Base-by-base conservation (phyloP, 2,888 invertebrate species). In the Strigamia transsilvanica region DNA sequence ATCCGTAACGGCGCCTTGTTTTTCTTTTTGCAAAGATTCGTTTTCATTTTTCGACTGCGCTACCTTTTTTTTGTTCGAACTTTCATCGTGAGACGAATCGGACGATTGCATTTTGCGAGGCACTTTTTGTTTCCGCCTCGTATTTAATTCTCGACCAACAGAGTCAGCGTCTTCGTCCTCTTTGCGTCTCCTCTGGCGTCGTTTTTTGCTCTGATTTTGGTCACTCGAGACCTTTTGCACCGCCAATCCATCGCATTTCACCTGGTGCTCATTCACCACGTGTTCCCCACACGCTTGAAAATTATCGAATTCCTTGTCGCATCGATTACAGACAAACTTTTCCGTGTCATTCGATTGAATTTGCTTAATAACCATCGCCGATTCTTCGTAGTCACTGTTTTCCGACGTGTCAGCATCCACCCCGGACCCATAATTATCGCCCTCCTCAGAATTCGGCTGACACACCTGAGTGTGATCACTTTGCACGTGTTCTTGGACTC, bases 401-500 rank as follows among this genome's bases (percentile, higher is more conserved):
- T 80, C 81, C 38, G 61, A 61, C 21, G 23, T 2, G 3, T 78
- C 32, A 34, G 78, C 32, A 12, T 78, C 32, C 32, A 23, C 73
- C 1, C n/a, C 27, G 73, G 18, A 34, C 10, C 79, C 21, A 12
- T 79, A 27, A 18, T 27, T 32, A 73, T 27, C 32, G 73, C 21
- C 80, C 10, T 80, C 56, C 27, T 34, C 27, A 4, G 23, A 51
- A 15, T 80, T 23, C 4, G 51, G 32, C 15, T 34, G 23, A 77
- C n/a, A 73, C 21, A 32, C 38, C n/a, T 81, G 38, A 4, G 77
- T 89, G 84, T 91, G 91, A 2, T 87, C 88, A 6, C 89, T 89
- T 84, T 90, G 89, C 78, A 91, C 86, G 84, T 91, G 91, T 85
- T 90, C 89, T 84, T 90, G 89, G 80, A 91, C 90, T 83, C 89